Base-by-base conservation (phyloP, 2,888 invertebrate species). In the Acholoe squamosa region DNA sequence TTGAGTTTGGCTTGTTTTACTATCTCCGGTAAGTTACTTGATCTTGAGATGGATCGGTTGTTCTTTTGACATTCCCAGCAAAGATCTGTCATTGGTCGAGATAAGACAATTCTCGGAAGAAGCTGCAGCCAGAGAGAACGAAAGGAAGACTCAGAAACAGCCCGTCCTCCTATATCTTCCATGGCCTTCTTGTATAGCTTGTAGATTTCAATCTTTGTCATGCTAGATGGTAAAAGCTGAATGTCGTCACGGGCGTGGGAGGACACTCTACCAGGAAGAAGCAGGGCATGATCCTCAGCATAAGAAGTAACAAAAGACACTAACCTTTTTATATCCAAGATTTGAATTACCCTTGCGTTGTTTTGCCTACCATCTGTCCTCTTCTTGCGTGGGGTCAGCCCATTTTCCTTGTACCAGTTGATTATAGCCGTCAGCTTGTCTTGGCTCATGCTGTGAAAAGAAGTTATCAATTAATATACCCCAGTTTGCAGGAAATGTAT, bases 401-500 rank as follows among this genome's bases (percentile, higher is more conserved):
- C 67, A 67, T 67, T n/a, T 28, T 1, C 67, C 67, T 67, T 67
- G 67, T 67, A 67, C 67, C 67, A 67, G 7, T 67, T 67, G 67
- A 67, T 67, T 1, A 28, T 1, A 3, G 3, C 43, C 10, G 43
- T 43, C 43, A 43, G 43, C 43, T 43, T 43, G 43, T 43, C 43
- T 43, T 3, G 10, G 10, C 5, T 7, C 3, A 43, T 43, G 5
- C 43, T 43, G 43, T 7, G 3, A 43, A 43, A 43, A 43, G 43
- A 10, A 43, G 5, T 7, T 10, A 43, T 43, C 5, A 43, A 43
- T 10, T 7, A 43, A 43, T 43, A n/a, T n/a, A n/a, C n/a, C n/a
- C n/a, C n/a, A n/a, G n/a, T n/a, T n/a, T n/a, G n/a, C 10, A 43
- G 3, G 43, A 10, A 43, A 7, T 43, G 43, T 43, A 43, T 43